Evolutionary conservation across 2,113 vertebrate genomes (phyloP).

Genomic region (Pholis gunnellus): DNA sequence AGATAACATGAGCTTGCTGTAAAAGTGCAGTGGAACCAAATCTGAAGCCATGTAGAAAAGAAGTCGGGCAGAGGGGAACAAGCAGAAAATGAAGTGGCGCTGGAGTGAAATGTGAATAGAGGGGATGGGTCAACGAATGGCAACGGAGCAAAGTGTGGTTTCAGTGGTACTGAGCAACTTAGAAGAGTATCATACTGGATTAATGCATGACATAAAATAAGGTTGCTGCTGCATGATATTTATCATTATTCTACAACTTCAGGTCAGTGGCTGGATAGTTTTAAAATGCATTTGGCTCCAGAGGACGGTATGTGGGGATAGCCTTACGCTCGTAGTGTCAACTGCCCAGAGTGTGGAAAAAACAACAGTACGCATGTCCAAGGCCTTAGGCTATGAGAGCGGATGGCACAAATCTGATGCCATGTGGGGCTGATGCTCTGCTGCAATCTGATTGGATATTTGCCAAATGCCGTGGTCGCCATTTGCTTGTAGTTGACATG

Average conservation of each 20-base stretch:
- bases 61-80: slow-evolving; percentile 47
- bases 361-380: neutral
- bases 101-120: slow-evolving; percentile 59
- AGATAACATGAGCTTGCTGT: neutral
- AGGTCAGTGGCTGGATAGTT: too few relatives aligned
- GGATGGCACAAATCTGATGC: neutral
- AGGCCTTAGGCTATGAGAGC: neutral
- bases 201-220: neutral
- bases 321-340: neutral
- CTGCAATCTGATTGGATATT: neutral
- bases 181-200: neutral
- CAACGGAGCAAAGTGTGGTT: neutral
- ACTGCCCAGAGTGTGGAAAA: neutral
- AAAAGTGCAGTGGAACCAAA: slow-evolving; percentile 4
- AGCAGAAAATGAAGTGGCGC: slow-evolving; percentile 65
- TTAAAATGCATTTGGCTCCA: neutral
- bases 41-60: slow-evolving; percentile 30
- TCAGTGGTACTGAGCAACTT: neutral
- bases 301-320: neutral
- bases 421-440: neutral
- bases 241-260: neutral
- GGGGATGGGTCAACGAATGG: neutral
- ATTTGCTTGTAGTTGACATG: neutral
- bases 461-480: neutral
- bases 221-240: neutral